A percentile compares a stretch with the other conserved stretches of the same genome.
These are phyloP conservation scores for Ecdyonurus torrentis DNA, from an alignment of 2,888 invertebrate genomes.

Conservation along the genomic window DNA sequence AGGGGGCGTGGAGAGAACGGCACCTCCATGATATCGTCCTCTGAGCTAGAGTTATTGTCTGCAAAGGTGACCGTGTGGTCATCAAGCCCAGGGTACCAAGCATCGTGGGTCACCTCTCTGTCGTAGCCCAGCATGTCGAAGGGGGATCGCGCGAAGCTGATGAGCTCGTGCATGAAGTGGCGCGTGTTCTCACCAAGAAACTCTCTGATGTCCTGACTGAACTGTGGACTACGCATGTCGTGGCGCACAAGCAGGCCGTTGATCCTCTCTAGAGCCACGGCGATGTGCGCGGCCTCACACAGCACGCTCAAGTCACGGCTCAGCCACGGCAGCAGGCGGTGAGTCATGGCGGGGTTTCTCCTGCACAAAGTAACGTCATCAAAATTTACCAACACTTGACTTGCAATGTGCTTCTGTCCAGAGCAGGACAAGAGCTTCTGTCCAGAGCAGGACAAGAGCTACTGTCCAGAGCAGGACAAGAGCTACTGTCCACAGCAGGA, in stretches of 20 bases:
- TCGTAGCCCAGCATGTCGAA: conserved; percentile 63
- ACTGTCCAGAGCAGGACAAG: too few species aligned
- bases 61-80: neutral
- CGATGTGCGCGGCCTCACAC: conserved; percentile 42
- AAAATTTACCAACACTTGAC: too few species aligned
- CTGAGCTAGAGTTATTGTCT: neutral
- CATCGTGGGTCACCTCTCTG: conserved; percentile 20
- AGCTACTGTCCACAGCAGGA: too few species aligned
- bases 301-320: conserved; percentile 70
- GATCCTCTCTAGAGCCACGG: conserved; percentile 49
- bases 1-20: neutral
- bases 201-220: conserved; percentile 24
- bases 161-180: conserved; percentile 82
- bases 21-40: neutral
- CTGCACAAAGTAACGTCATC: too few species aligned
- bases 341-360: conserved; percentile 60
- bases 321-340: conserved; percentile 75
- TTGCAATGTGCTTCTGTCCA: too few species aligned
- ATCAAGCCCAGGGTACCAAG: neutral
- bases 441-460: too few species aligned
- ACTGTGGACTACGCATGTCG: conserved; percentile 40
- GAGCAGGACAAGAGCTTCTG: too few species aligned
- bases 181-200: conserved; percentile 35
- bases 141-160: conserved; percentile 70
- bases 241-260: conserved; percentile 46